Conservation (phyloP, 2,888 invertebrate genomes). For the Diaprepes abbreviatus region DNA sequence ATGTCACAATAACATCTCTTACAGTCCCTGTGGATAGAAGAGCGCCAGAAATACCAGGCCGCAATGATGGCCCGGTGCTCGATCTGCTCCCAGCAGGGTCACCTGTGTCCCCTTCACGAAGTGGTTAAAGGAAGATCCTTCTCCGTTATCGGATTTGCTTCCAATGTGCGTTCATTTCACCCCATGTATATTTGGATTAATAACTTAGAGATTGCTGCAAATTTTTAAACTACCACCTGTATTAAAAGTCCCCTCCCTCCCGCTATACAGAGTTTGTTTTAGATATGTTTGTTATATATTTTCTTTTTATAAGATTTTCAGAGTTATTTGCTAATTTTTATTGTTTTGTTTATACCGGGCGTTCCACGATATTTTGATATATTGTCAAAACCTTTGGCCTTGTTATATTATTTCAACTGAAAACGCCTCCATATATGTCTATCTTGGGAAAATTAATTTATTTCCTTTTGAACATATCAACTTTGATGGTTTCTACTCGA, state of each 20-base stretch:
- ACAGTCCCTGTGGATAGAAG: slow-evolving; percentile 76
- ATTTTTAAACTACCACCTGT: not conserved
- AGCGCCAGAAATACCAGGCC: slow-evolving; percentile 65
- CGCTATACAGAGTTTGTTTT: not conserved
- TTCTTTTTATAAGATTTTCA: too few relatives aligned
- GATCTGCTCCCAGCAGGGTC: slow-evolving; percentile 65
- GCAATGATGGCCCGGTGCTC: slow-evolving; percentile 64
- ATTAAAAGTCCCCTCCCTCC: not conserved
- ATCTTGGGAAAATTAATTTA: too few relatives aligned
- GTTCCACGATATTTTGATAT: too few relatives aligned
- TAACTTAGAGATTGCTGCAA: too few relatives aligned
- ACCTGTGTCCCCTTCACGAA: slow-evolving; percentile 54
- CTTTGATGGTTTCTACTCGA: too few relatives aligned
- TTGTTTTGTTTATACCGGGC: too few relatives aligned
- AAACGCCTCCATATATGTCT: too few relatives aligned
- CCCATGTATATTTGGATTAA: too few relatives aligned
- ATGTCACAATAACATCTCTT: slow-evolving; percentile 52
- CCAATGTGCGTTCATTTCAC: slow-evolving; percentile 44
- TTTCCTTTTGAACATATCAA: too few relatives aligned
- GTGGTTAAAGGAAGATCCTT: slow-evolving; percentile 43
- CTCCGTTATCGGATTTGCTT: slow-evolving; percentile 46
- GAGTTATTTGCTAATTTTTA: too few relatives aligned
- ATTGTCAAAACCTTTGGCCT: too few relatives aligned
- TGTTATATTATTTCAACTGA: too few relatives aligned
- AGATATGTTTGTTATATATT: not conserved